A percentile compares a stretch with the other conserved stretches of the same genome.
Evolutionary conservation across 2,797 vertebrate genomes (phyloP).

Genomic region (Numenius phaeopus): DNA sequence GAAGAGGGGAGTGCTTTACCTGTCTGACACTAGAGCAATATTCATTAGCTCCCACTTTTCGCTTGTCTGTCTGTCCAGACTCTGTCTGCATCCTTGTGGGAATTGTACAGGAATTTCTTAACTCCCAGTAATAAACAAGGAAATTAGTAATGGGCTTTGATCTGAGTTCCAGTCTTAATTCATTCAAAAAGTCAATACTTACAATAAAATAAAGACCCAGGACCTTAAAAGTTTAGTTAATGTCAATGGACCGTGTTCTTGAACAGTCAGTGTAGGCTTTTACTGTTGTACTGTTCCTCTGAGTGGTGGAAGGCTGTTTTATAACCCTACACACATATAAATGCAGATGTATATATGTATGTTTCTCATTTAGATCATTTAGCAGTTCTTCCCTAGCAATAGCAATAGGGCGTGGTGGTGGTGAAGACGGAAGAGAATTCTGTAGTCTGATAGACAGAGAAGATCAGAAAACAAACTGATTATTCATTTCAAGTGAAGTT

Average conservation of each 20-base stretch:
- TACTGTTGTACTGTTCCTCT: neutral
- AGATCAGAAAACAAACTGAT: neutral
- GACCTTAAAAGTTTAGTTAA: neutral
- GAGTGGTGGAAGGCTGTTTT: neutral
- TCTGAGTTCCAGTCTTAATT: neutral
- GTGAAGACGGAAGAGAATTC: neutral
- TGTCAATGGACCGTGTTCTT: neutral
- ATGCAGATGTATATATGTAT: neutral
- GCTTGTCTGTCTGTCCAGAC: slow-evolving; percentile 67
- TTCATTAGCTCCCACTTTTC: slow-evolving; percentile 74
- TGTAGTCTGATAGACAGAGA: neutral
- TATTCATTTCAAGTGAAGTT: neutral
- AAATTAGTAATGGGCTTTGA: slow-evolving; percentile 21
- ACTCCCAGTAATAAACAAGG: slow-evolving; percentile 4
- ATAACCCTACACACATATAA: neutral
- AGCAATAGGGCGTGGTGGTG: neutral
- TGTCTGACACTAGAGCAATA: slow-evolving; percentile 76
- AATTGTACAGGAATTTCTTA: slow-evolving; percentile 26
- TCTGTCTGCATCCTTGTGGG: slow-evolving; percentile 39
- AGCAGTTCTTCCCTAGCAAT: neutral
- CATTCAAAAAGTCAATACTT: neutral
- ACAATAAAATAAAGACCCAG: neutral
- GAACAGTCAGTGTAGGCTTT: neutral
- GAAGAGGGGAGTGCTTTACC: slow-evolving; percentile 80
- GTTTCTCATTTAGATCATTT: neutral